These are phyloP conservation scores for Ophonus ardosiacus DNA, from an alignment of 2,888 invertebrate species.

Conservation along the genomic window DNA sequence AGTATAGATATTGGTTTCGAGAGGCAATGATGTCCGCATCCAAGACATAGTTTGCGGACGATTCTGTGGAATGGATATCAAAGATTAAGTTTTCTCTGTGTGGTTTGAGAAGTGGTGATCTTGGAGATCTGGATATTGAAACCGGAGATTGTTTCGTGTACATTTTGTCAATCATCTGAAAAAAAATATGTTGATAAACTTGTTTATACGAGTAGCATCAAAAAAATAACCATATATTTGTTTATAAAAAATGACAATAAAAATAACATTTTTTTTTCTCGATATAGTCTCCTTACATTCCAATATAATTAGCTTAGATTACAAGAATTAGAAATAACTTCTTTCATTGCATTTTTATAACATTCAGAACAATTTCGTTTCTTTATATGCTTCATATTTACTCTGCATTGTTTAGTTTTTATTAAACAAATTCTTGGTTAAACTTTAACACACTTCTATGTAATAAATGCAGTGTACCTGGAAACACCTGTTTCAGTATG, in stretches of 20 bases:
- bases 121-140: constrained; percentile 7
- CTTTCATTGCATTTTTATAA: no score
- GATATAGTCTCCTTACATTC: no score
- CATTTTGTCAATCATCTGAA: constrained; percentile 29
- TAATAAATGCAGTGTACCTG: not conserved
- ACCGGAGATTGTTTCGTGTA: constrained; percentile 46
- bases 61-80: constrained; percentile 42
- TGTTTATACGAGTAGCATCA: not conserved
- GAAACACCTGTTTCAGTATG: constrained; percentile 13
- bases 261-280: not conserved
- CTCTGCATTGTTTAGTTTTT: not conserved
- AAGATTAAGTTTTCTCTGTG: constrained; percentile 27
- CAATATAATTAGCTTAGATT: no score
- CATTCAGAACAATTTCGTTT: no score
- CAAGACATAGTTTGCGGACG: constrained; percentile 1
- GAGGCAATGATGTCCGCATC: constrained; percentile 39
- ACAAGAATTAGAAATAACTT: no score
- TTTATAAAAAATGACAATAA: not conserved
- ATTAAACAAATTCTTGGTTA: not conserved
- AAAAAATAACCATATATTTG: not conserved
- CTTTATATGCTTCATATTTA: not conserved
- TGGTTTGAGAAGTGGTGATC: constrained; percentile 44
- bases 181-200: not conserved
- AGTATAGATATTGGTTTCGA: constrained; percentile 27
- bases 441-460: not conserved